Conservation (phyloP, 2,888 invertebrate species). For the Trichogramma evanescens region DNA sequence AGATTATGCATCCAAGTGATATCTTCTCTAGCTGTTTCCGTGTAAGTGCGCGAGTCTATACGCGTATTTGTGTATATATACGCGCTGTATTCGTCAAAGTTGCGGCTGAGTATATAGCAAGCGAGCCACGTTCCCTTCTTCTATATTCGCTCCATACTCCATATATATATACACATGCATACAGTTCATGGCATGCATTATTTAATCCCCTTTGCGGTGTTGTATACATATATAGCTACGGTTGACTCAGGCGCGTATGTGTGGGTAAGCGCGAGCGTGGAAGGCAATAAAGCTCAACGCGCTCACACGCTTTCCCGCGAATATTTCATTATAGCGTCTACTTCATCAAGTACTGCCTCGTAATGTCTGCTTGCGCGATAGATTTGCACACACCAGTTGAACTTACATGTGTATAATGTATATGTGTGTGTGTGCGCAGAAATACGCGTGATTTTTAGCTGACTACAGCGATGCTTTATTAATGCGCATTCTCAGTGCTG, state of each 20-base stretch:
- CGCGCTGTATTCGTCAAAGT: background rate
- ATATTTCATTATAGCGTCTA: slow-evolving; percentile 5
- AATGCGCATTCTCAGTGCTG: too few species aligned
- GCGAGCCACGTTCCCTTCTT: slow-evolving; percentile 13
- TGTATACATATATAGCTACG: too few species aligned
- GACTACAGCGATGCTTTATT: too few species aligned
- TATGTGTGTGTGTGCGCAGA: too few species aligned
- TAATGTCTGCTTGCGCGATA: too few species aligned
- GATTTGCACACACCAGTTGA: too few species aligned
- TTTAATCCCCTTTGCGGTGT: slow-evolving; percentile 27
- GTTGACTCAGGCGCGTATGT: background rate
- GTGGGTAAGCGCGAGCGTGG: background rate
- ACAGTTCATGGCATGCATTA: slow-evolving; percentile 22
- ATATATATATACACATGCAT: too few species aligned
- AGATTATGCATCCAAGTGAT: slow-evolving; percentile 44
- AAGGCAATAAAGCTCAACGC: background rate
- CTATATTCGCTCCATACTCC: slow-evolving; percentile 28
- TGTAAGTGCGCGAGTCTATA: slow-evolving; percentile 22
- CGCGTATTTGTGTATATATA: slow-evolving; percentile 25
- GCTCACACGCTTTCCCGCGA: slow-evolving; percentile 1
- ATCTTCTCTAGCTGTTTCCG: slow-evolving; percentile 36
- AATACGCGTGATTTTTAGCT: too few species aligned
- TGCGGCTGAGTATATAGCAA: background rate
- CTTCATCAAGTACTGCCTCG: background rate
- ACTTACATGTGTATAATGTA: too few species aligned